phyloP scores from a whole-genome alignment of 2,113 vertebrate genomes.

The Cyanoramphus novaezelandiae region DNA sequence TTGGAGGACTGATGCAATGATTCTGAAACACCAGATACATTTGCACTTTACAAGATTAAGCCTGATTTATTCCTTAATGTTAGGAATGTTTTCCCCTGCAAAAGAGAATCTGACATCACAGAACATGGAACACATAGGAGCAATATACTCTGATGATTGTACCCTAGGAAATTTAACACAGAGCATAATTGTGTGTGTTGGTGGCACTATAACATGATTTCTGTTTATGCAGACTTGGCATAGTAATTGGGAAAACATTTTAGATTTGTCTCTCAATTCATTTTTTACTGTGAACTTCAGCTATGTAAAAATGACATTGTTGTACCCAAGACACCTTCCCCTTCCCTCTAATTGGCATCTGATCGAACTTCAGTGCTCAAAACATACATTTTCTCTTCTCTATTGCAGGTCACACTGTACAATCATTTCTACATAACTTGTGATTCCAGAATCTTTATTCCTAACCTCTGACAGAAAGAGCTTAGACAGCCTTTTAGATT shows the following conservation, averaged over 20 bases:
- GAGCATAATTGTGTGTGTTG: fast-evolving
- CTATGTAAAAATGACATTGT: not conserved
- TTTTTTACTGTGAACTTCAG: not conserved
- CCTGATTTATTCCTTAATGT: not conserved
- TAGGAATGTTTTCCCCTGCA: not conserved
- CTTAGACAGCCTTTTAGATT: not conserved
- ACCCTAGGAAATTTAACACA: not conserved
- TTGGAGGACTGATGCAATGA: not conserved
- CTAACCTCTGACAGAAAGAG: not conserved
- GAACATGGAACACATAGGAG: not conserved
- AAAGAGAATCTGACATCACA: not conserved
- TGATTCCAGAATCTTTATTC: not conserved
- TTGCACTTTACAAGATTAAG: not conserved
- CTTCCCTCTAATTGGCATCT: not conserved
- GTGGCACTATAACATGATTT: not conserved
- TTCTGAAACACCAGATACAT: not conserved
- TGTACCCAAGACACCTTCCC: not conserved
- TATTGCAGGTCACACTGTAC: not conserved
- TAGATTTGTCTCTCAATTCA: not conserved
- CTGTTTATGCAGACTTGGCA: not conserved
- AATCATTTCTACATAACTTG: not conserved
- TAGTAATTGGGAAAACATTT: not conserved
- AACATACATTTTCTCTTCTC: not conserved
- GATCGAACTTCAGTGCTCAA: not conserved
- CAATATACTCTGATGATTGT: not conserved